phyloP scores from a whole-genome alignment of 2,888 invertebrate species.

The Eupithecia dodoneata region DNA sequence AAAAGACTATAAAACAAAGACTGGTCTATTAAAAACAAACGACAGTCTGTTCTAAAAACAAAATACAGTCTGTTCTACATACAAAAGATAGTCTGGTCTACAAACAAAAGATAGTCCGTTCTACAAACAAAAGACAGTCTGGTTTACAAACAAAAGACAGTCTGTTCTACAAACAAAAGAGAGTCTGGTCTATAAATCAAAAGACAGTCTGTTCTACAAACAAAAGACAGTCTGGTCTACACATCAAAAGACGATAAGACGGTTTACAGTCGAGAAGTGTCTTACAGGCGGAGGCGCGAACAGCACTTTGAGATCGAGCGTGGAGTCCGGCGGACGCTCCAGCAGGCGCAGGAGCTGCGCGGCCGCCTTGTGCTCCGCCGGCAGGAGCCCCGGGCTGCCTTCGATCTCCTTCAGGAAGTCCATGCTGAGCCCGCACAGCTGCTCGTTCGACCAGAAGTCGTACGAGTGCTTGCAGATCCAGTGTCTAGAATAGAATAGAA shows the following conservation, averaged over 20 bases:
- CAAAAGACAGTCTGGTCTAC: neutral
- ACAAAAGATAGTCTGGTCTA: too few relatives aligned
- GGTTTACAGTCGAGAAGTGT: constrained; percentile 4
- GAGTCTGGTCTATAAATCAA: neutral
- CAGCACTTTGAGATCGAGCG: constrained; percentile 88
- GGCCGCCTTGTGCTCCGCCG: constrained; percentile 95
- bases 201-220: too few relatives aligned
- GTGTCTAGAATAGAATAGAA: constrained; percentile 69
- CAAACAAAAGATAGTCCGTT: neutral
- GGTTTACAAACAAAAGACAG: neutral
- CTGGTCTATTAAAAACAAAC: neutral
- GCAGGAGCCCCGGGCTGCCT: constrained; percentile 91
- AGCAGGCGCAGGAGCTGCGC: constrained; percentile 91
- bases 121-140: neutral
- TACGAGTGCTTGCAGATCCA: constrained; percentile 97
- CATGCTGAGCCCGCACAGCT: constrained; percentile 90
- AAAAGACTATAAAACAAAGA: too few relatives aligned
- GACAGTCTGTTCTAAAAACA: too few relatives aligned
- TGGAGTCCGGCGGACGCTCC: constrained; percentile 88
- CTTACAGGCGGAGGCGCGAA: constrained; percentile 88
- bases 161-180: too few relatives aligned
- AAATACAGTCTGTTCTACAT: too few relatives aligned
- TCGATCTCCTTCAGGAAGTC: constrained; percentile 95
- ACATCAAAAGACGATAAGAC: neutral
- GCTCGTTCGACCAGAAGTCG: constrained; percentile 92